Evolutionary conservation across 2,113 vertebrate genomes (phyloP), one percentile per base, ranked within the genome.

Genomic region (Perognathus longimembris): DNA sequence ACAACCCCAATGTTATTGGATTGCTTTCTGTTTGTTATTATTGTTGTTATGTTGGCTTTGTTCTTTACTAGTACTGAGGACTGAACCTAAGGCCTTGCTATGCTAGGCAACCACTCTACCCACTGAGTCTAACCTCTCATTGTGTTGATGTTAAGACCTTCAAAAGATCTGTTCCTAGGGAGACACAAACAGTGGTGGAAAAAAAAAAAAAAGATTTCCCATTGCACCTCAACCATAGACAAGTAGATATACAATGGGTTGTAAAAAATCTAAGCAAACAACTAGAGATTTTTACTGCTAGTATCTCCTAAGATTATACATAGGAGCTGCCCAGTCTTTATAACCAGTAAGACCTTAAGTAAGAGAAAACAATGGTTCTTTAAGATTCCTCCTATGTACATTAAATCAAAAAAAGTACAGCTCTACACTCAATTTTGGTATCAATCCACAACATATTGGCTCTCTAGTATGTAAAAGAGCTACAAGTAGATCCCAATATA

Each of bases 361-460:
- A 45, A 45, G 45, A 67, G 24, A 95, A 90, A 80, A 63, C n/a
- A 42, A 15, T 28, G 71, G 84, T 90, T 88, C 64, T 82, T 79
- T 73, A 67, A 61, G 80, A 78, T 89, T 93, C 22, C 5, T 93
- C 57, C 80, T 34, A 34, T 71, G 81, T 50, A 24, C 73, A 77
- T 71, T 77, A 81, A 89, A 63, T 71, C 3, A 89, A 91, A 63
- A 32, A 91, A 89, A 70, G 32, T 32, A 93, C 21, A 75, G 7
- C 45, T 88, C 18, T 71, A 59, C 18, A 73, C 36, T 85, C 32
- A 54, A 0, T 28, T 85, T 89, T 50, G 61, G 40, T 50, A 73
- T 20, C 45, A 12, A 54, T 5, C 40, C 32, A 34, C 73, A 77
- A 38, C 74, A 71, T 42, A 69, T 14, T 32, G 89, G 21, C 34